Base-by-base conservation (phyloP, 1,140 invertebrate genomes). In the Sminthurinus signatus region DNA sequence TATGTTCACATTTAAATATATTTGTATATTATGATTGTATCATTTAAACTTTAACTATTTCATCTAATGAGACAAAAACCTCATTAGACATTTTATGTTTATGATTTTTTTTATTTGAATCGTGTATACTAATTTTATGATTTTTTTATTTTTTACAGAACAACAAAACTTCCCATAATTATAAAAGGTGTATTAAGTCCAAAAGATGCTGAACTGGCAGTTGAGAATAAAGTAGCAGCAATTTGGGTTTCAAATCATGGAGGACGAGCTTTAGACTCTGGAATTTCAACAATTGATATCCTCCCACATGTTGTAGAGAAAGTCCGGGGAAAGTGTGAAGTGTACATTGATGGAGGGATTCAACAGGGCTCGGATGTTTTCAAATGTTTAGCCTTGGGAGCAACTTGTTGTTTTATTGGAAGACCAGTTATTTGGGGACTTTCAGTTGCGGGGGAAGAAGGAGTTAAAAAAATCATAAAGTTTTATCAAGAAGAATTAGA, bases 281-380 rank as follows among this genome's bases (percentile, higher is more conserved):
- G 25, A 5, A 21, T 19, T 19, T 2, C 61, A 29, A 63, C 61
- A 5, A 61, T 66, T 12, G 59, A 66, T 17, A 32, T 57, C 0
- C 39, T 66, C 12, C 58, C 50, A 25, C n/a, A 44, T 17, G 51
- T 66, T 43, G 29, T 29, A 1, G 51, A 60, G 21, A 50, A 50
- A 12, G 52, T 66, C 2, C 21, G 31, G 2, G 52, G 29, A n/a
- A 61, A 61, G 54, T 77, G 87, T 17, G 87, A 92, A 73, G 79
- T 96, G 27, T 95, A 89, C 77, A 73, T 96, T 65, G 94, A 96
- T 75, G 91, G 93, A 8, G 93, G 93, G 15, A 80, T 96, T 4
- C 81, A 82, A n/a, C 83, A 85, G 73, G 93, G 93, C 5, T 88
- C 87, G 31, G 92, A 96, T 77, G 84, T 95, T 1, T 87, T 95